Evolutionary conservation across 2,113 vertebrate species (phyloP).

Genomic region (Oenanthe melanoleuca): DNA sequence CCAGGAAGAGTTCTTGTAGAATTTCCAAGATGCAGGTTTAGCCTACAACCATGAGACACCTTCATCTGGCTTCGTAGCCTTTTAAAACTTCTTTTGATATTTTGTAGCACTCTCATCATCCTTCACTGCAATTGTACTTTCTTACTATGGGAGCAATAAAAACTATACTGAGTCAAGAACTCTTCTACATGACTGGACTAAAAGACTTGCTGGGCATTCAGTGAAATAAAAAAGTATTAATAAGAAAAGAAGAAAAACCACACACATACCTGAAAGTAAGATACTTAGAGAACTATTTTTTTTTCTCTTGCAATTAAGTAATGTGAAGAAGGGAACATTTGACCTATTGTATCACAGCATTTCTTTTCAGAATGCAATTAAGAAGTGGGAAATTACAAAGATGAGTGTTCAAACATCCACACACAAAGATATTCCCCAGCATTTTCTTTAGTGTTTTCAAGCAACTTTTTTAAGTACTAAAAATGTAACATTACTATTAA

Average conservation of each 20-base stretch:
- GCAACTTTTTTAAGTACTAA: not conserved
- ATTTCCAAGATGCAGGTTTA: not conserved
- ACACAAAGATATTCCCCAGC: not conserved
- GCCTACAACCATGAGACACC: not conserved
- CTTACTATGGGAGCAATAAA: not conserved
- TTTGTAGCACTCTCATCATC: not conserved
- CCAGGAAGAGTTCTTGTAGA: not conserved
- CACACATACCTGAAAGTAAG: not conserved
- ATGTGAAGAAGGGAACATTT: not conserved
- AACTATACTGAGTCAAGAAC: not conserved
- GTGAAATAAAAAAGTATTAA: not conserved
- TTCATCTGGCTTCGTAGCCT: not conserved
- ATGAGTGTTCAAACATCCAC: not conserved
- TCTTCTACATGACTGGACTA: not conserved
- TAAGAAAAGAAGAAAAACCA: not conserved
- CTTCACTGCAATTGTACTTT: not conserved
- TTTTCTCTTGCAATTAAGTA: not conserved
- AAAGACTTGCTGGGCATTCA: not conserved
- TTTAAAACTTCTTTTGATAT: not conserved
- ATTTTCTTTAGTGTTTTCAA: not conserved
- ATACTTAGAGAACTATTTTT: not conserved
- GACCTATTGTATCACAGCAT: not conserved
- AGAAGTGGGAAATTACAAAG: not conserved
- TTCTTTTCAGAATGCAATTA: not conserved
- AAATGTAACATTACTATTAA: not conserved